Percentiles rank a stretch among this genome's conserved stretches.
phyloP scores from a whole-genome alignment of 2,113 vertebrate genomes.

The Mungos mungo region DNA sequence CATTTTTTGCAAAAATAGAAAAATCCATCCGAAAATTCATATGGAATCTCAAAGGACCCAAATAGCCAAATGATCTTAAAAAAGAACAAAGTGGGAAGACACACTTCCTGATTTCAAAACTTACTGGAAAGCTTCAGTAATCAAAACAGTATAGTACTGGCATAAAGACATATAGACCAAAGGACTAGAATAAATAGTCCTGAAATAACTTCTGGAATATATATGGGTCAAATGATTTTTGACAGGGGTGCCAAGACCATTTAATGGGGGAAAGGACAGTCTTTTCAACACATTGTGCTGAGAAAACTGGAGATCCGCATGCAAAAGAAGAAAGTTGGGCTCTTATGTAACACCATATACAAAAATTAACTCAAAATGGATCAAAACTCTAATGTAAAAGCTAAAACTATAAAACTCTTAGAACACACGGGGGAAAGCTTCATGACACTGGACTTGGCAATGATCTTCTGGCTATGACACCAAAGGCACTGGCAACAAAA shows the following conservation, averaged over 20 bases:
- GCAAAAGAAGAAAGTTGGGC: not conserved
- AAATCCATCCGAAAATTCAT: not conserved
- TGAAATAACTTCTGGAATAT: not conserved
- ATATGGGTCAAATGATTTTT: not conserved
- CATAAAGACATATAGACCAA: not conserved
- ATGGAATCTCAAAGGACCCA: not conserved
- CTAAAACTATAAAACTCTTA: not conserved
- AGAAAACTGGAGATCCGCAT: not conserved
- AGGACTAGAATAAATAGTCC: not conserved
- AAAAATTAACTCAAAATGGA: slow-evolving; percentile 12
- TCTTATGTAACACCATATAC: not conserved
- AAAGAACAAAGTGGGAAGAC: not conserved
- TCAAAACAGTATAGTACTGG: not conserved
- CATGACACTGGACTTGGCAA: not conserved
- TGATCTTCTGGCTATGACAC: not conserved
- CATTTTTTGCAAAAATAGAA: not conserved
- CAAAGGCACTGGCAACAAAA: not conserved
- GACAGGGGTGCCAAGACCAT: not conserved
- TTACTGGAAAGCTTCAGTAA: not conserved
- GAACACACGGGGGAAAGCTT: not conserved
- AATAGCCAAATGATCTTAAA: not conserved
- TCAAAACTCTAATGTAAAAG: not conserved
- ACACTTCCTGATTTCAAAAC: not conserved
- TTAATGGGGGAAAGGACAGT: not conserved
- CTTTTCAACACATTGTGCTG: not conserved